Evolutionary conservation across 1,140 invertebrate species (phyloP), one percentile per base, ranked within the genome.

Genomic region (Andrena cerasifolii): DNA sequence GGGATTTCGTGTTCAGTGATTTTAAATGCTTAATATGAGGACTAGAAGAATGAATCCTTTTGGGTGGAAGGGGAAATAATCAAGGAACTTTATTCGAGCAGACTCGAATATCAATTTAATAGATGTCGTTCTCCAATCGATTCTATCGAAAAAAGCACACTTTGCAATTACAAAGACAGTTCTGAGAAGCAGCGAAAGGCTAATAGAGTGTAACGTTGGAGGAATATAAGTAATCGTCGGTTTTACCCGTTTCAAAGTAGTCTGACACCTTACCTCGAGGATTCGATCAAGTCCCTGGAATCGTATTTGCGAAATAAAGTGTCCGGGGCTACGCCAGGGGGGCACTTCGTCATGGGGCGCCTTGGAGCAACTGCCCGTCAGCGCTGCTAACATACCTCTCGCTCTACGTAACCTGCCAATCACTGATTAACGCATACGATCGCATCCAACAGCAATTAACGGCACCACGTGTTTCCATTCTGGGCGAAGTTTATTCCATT

Each of bases 321-420:
- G 43, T 43, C 49, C 54, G 51, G n/a, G 53, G 6, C 40, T 62
- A 68, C 51, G 63, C 54, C 73, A 82, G 36, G 24, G 33, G 56
- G 78, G 43, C 79, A 82, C 63, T 83, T 84, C 54, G 70, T 68
- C 76, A 79, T 78, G 72, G 80, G 58, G 53, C 65, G 78, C 54
- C 73, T 84, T 86, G 58, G 43, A 78, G 76, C 78, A 70, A 86
- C 84, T 86, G 84, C 67, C 56, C 59, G 36, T 56, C 40, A 70
- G 63, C 26, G 40, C 76, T 49, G 21, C n/a, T 63, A 54, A 63
- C 54, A 59, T 74, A 82, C 67, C 54, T 82, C 28, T 82, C 58
- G 67, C 65, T 66, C 51, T 63, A 74, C 61, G 47, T 59, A 83
- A 66, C 71, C 45, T 78, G 59, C 33, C 73, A 49, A 76, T 81